A percentile compares a stretch with the other conserved stretches of the same genome.
These are phyloP conservation scores for Dipodomys stephensi DNA, from an alignment of 2,113 vertebrate genomes.

Conservation along the genomic window DNA sequence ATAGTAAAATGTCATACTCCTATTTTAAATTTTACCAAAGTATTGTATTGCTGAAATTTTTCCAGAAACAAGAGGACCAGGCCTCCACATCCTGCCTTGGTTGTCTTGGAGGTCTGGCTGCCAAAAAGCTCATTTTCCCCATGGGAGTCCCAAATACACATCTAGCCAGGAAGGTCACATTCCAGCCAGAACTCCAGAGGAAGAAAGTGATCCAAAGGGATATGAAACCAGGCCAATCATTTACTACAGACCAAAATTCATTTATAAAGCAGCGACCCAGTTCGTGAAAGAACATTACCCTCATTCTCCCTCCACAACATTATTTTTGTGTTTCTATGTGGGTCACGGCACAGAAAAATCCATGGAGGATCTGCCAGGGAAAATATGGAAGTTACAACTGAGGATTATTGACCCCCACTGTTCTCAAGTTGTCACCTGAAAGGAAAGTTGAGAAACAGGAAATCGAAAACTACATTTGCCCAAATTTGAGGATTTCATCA, in stretches of 20 bases:
- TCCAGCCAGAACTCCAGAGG: slow-evolving; percentile 48
- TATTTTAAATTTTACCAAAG: slow-evolving; percentile 58
- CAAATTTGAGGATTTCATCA: slow-evolving; percentile 38
- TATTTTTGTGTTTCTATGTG: slow-evolving; percentile 78
- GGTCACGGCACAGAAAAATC: slow-evolving; percentile 73
- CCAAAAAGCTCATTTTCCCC: slow-evolving; percentile 62
- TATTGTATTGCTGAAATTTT: slow-evolving; percentile 57
- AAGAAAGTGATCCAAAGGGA: slow-evolving; percentile 58
- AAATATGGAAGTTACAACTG: slow-evolving; percentile 62
- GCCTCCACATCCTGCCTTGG: slow-evolving; percentile 54
- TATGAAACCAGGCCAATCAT: slow-evolving; percentile 68
- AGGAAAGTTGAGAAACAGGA: slow-evolving; percentile 32
- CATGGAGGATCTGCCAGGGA: slow-evolving; percentile 58
- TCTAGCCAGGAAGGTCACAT: slow-evolving; percentile 71
- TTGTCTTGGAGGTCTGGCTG: slow-evolving; percentile 48
- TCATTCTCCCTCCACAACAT: slow-evolving; percentile 53
- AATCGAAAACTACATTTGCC: background rate
- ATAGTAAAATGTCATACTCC: slow-evolving; percentile 50
- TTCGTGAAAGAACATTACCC: slow-evolving; percentile 65
- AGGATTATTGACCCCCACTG: slow-evolving; percentile 64
- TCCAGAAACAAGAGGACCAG: slow-evolving; percentile 6
- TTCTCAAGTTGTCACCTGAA: slow-evolving; percentile 49
- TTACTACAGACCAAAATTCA: slow-evolving; percentile 64
- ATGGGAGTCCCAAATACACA: slow-evolving; percentile 52
- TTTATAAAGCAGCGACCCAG: slow-evolving; percentile 64